Conservation (phyloP, 2,888 invertebrate species). For the Pyrochroa serraticornis region DNA sequence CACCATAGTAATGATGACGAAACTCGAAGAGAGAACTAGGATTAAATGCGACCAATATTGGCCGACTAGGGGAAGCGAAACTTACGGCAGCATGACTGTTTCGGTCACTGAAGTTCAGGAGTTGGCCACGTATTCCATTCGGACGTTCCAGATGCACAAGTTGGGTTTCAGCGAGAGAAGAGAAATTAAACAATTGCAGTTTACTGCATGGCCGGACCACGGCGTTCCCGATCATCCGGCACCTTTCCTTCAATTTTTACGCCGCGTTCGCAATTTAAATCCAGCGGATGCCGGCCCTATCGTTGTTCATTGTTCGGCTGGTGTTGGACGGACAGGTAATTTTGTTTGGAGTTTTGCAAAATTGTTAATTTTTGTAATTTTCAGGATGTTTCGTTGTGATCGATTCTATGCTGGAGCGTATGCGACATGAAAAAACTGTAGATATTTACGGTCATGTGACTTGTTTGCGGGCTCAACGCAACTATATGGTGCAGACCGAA, state of each 20-base stretch:
- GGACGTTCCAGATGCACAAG: constrained; percentile 91
- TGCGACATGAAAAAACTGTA: constrained; percentile 96
- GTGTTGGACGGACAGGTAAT: constrained; percentile 55
- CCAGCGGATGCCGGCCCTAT: constrained; percentile 93
- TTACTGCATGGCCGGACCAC: constrained; percentile 99
- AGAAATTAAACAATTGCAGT: constrained; percentile 96
- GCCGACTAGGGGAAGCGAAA: constrained; percentile 93
- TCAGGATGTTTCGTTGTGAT: constrained; percentile 95
- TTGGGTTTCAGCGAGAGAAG: constrained; percentile 83
- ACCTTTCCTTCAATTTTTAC: constrained; percentile 95
- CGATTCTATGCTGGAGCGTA: constrained; percentile 97
- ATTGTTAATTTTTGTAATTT: no score
- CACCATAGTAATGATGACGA: constrained; percentile 99
- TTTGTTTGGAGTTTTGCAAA: no score
- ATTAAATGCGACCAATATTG: constrained; percentile 99
- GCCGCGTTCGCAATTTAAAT: constrained; percentile 89
- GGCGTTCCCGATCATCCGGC: constrained; percentile 99
- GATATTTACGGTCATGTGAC: constrained; percentile 99
- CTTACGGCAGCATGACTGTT: constrained; percentile 94
- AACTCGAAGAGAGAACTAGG: constrained; percentile 93
- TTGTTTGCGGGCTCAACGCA: constrained; percentile 94
- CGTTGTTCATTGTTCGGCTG: constrained; percentile 90
- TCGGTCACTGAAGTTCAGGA: constrained; percentile 95
- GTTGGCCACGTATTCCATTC: constrained; percentile 95
- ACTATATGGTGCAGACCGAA: constrained; percentile 99